Conservation (phyloP, 2,888 invertebrate genomes). For the Bembecia ichneumoniformis region DNA sequence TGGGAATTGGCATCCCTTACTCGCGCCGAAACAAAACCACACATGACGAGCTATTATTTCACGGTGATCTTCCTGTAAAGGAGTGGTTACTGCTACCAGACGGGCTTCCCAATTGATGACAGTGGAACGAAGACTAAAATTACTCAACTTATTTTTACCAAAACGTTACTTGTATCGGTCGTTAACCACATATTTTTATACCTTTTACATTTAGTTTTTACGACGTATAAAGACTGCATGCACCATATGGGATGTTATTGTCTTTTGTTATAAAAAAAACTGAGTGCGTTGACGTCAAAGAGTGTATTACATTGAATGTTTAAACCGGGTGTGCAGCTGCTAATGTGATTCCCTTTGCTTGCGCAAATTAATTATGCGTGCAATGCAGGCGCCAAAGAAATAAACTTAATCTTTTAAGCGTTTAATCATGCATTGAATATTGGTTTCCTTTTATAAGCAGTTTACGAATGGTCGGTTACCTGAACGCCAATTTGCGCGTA, state of each 20-base stretch:
- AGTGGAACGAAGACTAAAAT: too few species aligned
- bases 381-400: slow-evolving; percentile 20
- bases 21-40: too few species aligned
- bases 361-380: slow-evolving; percentile 46
- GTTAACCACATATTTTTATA: too few species aligned
- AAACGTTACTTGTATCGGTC: too few species aligned
- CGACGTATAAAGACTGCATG: background rate
- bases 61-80: too few species aligned
- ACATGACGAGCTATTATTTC: too few species aligned
- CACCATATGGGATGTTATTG: background rate
- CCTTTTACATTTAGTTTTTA: background rate
- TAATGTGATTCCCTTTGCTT: slow-evolving; percentile 48
- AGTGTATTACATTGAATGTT: slow-evolving; percentile 27
- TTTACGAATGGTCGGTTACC: slow-evolving; percentile 25
- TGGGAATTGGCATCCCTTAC: too few species aligned
- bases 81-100: too few species aligned
- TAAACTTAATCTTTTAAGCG: slow-evolving; percentile 12
- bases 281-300: slow-evolving; percentile 26
- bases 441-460: slow-evolving; percentile 17
- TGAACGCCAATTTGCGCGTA: slow-evolving; percentile 21
- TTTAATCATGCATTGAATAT: slow-evolving; percentile 22
- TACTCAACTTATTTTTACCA: too few species aligned
- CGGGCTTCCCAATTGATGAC: too few species aligned
- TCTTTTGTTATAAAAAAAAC: background rate
- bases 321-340: slow-evolving; percentile 50